Conservation (phyloP, 1,140 invertebrate genomes). For the Diorhabda sublineata region DNA sequence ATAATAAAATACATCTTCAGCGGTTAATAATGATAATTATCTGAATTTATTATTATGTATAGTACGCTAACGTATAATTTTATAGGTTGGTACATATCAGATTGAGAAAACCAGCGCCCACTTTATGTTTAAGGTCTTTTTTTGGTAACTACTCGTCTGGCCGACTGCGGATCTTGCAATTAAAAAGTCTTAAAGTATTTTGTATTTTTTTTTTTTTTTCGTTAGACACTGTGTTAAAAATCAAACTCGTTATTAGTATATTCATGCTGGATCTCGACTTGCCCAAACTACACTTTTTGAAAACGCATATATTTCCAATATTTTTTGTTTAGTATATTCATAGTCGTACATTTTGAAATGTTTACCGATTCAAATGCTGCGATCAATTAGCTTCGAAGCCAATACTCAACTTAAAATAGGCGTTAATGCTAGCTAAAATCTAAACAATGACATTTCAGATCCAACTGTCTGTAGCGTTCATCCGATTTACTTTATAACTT, state of each 20-base stretch:
- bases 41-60: conserved; percentile 46
- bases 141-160: conserved; percentile 23
- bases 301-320: no score
- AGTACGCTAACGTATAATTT: conserved; percentile 44
- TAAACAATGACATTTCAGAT: no score
- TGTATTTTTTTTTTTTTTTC: not conserved
- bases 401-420: no score
- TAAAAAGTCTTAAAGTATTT: conserved; percentile 39
- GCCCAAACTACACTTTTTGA: no score
- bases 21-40: conserved; percentile 47
- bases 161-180: conserved; percentile 38
- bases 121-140: conserved; percentile 19
- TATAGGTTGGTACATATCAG: conserved; percentile 38
- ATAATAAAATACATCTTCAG: conserved; percentile 45
- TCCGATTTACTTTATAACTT: no score
- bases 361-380: no score
- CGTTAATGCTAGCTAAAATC: no score
- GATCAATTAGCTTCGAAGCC: no score
- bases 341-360: no score
- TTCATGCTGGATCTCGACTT: not conserved
- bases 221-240: not conserved
- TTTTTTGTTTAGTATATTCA: no score
- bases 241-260: not conserved
- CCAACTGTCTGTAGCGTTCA: no score
- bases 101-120: conserved; percentile 31